A percentile compares a stretch with the other conserved stretches of the same genome.
phyloP scores from a whole-genome alignment of 2,888 invertebrate species.

The Athetis lepigone region DNA sequence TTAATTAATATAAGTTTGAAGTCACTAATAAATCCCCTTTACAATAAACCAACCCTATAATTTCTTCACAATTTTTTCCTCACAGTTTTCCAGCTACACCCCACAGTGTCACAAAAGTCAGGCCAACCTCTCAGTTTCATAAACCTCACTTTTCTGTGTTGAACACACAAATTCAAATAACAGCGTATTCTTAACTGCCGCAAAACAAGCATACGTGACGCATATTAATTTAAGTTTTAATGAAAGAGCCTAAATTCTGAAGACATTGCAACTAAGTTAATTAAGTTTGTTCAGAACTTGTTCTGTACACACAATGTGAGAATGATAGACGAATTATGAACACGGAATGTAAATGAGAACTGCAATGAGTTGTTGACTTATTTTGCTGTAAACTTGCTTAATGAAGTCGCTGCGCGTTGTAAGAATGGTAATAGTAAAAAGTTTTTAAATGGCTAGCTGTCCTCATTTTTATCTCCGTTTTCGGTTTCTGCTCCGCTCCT shows the following conservation, averaged over 20 bases:
- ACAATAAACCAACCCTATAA: too few relatives aligned
- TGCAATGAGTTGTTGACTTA: constrained; percentile 28
- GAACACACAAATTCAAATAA: constrained; percentile 32
- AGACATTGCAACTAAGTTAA: constrained; percentile 78
- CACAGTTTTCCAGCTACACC: too few relatives aligned
- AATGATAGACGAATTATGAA: constrained; percentile 60
- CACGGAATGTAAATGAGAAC: constrained; percentile 46
- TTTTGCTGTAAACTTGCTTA: constrained; percentile 6
- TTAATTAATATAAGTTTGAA: too few relatives aligned
- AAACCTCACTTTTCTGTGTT: constrained; percentile 28
- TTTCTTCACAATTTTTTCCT: too few relatives aligned
- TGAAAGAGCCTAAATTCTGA: constrained; percentile 74
- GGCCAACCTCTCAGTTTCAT: neutral
- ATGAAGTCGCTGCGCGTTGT: neutral
- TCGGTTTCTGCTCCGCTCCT: too few relatives aligned
- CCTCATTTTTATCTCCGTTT: too few relatives aligned
- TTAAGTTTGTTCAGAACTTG: constrained; percentile 66
- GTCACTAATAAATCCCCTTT: too few relatives aligned
- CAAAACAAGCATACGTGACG: constrained; percentile 71
- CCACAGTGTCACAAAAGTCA: neutral
- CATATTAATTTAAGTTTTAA: constrained; percentile 80
- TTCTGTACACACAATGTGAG: constrained; percentile 65
- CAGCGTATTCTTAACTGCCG: constrained; percentile 45
- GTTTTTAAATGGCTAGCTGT: too few relatives aligned
- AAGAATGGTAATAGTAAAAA: too few relatives aligned